Base-by-base conservation (phyloP, 2,888 invertebrate species). In the Lysandra bellargus region DNA sequence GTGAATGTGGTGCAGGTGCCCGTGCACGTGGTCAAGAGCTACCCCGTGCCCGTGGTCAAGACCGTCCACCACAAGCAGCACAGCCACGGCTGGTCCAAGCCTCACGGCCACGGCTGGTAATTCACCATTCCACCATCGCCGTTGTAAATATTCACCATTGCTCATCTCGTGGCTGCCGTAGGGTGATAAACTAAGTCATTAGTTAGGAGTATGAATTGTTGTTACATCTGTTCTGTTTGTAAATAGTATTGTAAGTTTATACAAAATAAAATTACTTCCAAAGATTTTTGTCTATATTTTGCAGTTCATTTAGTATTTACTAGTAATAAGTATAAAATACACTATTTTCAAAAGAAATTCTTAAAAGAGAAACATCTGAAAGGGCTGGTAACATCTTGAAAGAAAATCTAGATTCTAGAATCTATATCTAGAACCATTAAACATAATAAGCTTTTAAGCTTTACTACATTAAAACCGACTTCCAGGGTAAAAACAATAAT, bases 161-260 rank as follows among this genome's bases (percentile, higher is more conserved):
- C 93, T 94, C 93, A 93, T 93, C 93, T 88, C 87, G 92, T 92
- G 94, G 93, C 94, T 94, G 93, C 92, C 86, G 88, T 94, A 92
- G 92, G 94, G 93, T 94, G 93, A 89, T 92, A 92, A 76, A 93
- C 94, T 94, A 94, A 94, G 94, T 94, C 94, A 94, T 94, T 93
- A 93, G 90, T 89, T 92, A 92, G 87, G 89, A 86, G 86, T 88
- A 88, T 85, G 85, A 88, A 85, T 84, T 85, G 85, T 88, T 83
- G 87, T 81, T 85, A 83, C 84, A 82, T 84, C 84, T 80, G 76
- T 86, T 88, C 84, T 87, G 90, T 89, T 87, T 93, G 93, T 94
- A 92, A 88, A 93, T 94, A 93, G 89, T 93, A 90, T 89, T 90
- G 85, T 90, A 89, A 88, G 88, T 83, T 87, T 86, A 87, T 88